phyloP scores from a whole-genome alignment of 2,113 vertebrate species.

The Phylloscopus whistleri region DNA sequence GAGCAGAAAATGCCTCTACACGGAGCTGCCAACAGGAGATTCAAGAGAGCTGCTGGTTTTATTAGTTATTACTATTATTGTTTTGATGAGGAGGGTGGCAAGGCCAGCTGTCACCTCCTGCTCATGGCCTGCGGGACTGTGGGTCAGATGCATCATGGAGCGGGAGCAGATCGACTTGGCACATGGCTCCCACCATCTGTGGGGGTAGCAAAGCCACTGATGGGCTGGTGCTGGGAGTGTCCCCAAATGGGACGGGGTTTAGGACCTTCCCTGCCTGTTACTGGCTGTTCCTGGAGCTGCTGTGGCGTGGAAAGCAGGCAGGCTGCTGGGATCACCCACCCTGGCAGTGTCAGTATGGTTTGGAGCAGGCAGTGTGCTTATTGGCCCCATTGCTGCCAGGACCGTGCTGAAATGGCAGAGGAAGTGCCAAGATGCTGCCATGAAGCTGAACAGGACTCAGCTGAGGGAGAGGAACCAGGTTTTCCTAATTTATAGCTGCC shows the following conservation, averaged over 20 bases:
- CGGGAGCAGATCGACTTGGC: fast-evolving
- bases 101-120: background rate
- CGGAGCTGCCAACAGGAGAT: background rate
- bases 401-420: background rate
- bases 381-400: background rate
- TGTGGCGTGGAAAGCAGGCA: fast-evolving
- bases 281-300: background rate
- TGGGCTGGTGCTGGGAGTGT: background rate
- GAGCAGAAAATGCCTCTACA: background rate
- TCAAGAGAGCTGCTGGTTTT: background rate
- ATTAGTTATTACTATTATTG: background rate
- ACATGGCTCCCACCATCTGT: background rate
- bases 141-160: background rate
- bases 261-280: fast-evolving
- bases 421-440: background rate
- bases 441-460: background rate
- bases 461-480: background rate
- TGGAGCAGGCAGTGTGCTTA: background rate
- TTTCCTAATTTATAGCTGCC: background rate
- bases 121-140: background rate
- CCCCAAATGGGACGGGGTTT: fast-evolving
- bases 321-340: background rate
- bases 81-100: background rate
- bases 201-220: background rate
- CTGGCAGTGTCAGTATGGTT: fast-evolving